Percentiles rank a stretch among this genome's conserved stretches.
These are phyloP conservation scores for Trachelipus rathkii DNA, from an alignment of 1,140 invertebrate genomes.

Conservation along the genomic window DNA sequence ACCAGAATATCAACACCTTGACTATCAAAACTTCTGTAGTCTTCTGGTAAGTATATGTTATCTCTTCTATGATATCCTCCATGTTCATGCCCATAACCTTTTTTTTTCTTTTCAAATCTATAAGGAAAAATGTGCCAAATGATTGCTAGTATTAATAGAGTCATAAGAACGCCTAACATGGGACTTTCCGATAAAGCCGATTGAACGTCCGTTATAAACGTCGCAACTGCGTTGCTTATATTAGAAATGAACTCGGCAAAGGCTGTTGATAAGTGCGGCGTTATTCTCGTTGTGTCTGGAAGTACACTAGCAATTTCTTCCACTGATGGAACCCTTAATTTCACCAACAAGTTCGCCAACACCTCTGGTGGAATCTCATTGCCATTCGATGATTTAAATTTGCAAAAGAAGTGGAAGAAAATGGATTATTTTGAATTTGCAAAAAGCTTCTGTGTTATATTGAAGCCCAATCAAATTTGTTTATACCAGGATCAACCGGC, in stretches of 20 bases:
- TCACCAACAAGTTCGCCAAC: background rate
- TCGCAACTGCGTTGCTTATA: background rate
- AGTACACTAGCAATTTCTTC: background rate
- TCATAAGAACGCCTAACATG: background rate
- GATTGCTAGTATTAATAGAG: background rate
- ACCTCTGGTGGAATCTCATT: background rate
- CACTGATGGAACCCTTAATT: background rate
- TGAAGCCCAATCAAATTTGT: no score
- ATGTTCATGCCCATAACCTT: background rate
- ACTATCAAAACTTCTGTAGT: background rate
- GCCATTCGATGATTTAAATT: no score
- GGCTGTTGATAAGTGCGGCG: background rate
- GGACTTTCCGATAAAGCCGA: background rate
- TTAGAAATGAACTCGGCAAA: background rate
- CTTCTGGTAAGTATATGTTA: background rate
- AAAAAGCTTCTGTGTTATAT: no score
- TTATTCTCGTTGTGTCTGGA: background rate
- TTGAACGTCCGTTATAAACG: background rate
- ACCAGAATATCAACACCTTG: background rate
- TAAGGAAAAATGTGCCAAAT: background rate
- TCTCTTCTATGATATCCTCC: conserved; percentile 2
- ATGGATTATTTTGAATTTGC: no score
- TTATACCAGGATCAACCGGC: no score
- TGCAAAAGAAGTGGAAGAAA: no score
- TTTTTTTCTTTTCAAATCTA: background rate